phyloP scores from a whole-genome alignment of 1,140 invertebrate genomes.

The Drosophila ficusphila region DNA sequence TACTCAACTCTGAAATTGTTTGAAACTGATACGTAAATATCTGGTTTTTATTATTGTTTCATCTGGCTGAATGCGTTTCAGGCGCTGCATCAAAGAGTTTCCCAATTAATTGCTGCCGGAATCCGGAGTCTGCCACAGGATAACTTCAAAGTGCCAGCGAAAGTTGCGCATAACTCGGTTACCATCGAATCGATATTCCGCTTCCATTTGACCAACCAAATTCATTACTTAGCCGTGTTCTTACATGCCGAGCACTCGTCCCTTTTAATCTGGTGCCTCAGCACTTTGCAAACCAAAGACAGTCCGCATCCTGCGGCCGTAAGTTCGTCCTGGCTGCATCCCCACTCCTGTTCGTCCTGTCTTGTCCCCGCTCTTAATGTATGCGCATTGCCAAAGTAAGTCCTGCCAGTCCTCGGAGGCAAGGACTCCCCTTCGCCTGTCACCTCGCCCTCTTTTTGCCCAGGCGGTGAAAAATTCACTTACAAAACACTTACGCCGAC shows the following conservation, averaged over 20 bases:
- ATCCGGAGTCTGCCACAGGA: neutral
- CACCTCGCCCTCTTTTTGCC: constrained; percentile 27
- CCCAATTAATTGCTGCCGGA: constrained; percentile 21
- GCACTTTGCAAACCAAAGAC: constrained; percentile 41
- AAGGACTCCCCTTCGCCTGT: constrained; percentile 19
- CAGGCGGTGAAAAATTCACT: constrained; percentile 65
- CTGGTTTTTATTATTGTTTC: constrained; percentile 13
- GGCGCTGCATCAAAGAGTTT: constrained; percentile 7
- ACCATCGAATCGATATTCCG: neutral
- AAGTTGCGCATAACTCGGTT: neutral
- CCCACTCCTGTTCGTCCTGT: neutral
- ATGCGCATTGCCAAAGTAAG: constrained; percentile 55
- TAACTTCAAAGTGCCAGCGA: neutral
- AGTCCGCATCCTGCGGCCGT: constrained; percentile 49
- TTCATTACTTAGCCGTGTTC: constrained; percentile 42
- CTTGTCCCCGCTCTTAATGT: too few species aligned
- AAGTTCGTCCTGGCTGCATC: constrained; percentile 32
- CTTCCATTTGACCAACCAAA: constrained; percentile 14
- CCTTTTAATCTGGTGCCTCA: constrained; percentile 3
- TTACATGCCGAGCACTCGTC: constrained; percentile 12
- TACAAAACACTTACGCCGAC: constrained; percentile 73
- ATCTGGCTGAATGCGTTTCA: constrained; percentile 29
- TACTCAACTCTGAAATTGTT: constrained; percentile 61
- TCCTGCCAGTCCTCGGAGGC: constrained; percentile 30
- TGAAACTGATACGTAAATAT: constrained; percentile 27